phyloP scores from a whole-genome alignment of 2,888 invertebrate species.

The Melinaea marsaeus region DNA sequence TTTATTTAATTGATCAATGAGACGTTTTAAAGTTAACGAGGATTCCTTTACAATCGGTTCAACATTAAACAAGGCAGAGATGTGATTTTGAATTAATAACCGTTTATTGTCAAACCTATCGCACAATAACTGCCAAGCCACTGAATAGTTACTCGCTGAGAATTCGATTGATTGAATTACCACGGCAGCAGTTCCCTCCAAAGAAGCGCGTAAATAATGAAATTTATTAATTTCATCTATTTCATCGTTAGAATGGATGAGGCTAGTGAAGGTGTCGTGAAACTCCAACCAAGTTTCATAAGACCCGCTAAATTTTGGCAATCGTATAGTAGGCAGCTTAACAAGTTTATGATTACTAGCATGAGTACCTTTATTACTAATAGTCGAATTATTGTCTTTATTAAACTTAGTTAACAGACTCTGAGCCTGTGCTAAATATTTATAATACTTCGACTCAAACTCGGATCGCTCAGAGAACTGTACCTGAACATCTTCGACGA shows the following conservation, averaged over 20 bases:
- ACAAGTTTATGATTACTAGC: constrained; percentile 8
- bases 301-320: constrained; percentile 24
- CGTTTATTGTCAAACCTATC: constrained; percentile 20
- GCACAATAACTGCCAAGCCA: constrained; percentile 20
- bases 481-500: constrained; percentile 14
- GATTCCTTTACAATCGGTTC: constrained; percentile 12
- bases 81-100: constrained; percentile 23
- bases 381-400: too few relatives aligned
- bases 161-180: constrained; percentile 21
- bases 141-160: constrained; percentile 15
- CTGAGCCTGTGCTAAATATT: too few relatives aligned
- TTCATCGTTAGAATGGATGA: constrained; percentile 23
- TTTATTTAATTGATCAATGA: constrained; percentile 15
- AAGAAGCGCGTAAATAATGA: constrained; percentile 10
- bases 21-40: constrained; percentile 8
- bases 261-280: constrained; percentile 1
- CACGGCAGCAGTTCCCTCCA: constrained; percentile 16
- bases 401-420: too few relatives aligned
- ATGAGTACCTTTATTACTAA: background rate
- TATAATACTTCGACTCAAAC: too few relatives aligned
- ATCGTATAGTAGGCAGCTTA: constrained; percentile 6
- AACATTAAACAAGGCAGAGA: constrained; percentile 24
- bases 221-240: background rate
- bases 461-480: too few relatives aligned
- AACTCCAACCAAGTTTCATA: constrained; percentile 31